Evolutionary conservation across 2,797 vertebrate species (phyloP).

Genomic region (Florisuga fusca): DNA sequence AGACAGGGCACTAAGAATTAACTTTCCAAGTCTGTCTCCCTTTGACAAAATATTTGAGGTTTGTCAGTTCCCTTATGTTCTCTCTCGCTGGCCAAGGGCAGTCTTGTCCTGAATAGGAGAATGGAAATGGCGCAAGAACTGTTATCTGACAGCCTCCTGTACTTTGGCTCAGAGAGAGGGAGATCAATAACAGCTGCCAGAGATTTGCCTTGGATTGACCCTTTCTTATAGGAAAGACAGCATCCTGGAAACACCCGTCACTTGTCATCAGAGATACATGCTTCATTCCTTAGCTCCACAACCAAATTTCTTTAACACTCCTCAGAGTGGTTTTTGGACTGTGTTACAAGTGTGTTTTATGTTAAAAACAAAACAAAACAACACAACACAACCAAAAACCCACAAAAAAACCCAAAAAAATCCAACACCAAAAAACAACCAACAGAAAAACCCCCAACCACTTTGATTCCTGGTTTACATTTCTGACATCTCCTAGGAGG

Average conservation of each 20-base stretch:
- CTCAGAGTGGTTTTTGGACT: not conserved
- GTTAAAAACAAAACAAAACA: not conserved
- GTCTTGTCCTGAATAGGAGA: conserved; percentile 25
- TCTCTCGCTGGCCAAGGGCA: not conserved
- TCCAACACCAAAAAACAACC: not conserved
- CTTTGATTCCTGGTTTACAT: conserved; percentile 53
- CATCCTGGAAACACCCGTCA: conserved; percentile 28
- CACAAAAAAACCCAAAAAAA: not conserved
- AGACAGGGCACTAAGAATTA: not conserved
- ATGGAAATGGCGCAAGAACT: not conserved
- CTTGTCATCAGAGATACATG: not conserved
- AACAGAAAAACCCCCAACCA: not conserved
- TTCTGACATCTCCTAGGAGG: conserved; percentile 46
- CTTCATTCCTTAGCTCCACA: conserved; percentile 12
- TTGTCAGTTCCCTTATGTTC: conserved; percentile 13
- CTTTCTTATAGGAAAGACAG: conserved; percentile 18
- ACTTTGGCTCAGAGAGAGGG: conserved; percentile 16
- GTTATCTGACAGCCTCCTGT: conserved; percentile 15
- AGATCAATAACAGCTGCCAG: conserved; percentile 27
- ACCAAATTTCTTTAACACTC: not conserved
- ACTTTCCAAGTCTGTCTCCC: not conserved
- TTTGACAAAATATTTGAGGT: conserved; percentile 10
- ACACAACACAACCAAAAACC: no score
- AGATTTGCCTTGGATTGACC: conserved; percentile 38
- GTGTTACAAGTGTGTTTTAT: conserved; percentile 2